Conservation (phyloP, 2,797 vertebrate species). For the Arctocebus calabarensis region DNA sequence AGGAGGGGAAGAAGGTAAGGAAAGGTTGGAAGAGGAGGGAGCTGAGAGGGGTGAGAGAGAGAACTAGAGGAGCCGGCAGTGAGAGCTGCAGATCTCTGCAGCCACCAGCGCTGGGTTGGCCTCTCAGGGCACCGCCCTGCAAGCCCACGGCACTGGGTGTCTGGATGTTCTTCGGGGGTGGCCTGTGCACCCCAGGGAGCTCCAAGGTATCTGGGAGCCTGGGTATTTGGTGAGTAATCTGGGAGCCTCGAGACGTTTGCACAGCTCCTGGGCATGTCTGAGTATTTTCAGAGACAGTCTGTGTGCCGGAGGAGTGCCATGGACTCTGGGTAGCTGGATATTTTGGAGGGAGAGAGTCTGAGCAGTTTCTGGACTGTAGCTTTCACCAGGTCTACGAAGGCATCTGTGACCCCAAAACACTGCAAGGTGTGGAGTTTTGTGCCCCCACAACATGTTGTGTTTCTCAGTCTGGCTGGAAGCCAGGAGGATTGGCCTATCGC, state of each 20-base stretch:
- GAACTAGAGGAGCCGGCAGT: rapidly evolving
- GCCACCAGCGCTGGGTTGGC: rapidly evolving
- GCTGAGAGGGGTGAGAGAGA: rapidly evolving
- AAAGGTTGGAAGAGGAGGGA: too few relatives aligned
- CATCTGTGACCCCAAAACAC: not conserved
- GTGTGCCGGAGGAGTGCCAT: rapidly evolving
- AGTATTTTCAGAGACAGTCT: not conserved
- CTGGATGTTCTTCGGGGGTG: too few relatives aligned
- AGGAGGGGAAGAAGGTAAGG: not conserved
- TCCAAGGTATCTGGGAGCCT: not conserved
- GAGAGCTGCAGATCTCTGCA: rapidly evolving
- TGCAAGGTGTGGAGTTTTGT: rapidly evolving
- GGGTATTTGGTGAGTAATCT: too few relatives aligned
- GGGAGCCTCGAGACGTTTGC: not conserved
- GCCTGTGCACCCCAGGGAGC: not conserved
- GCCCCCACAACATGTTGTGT: not conserved
- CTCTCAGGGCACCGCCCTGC: rapidly evolving
- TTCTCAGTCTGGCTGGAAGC: not conserved
- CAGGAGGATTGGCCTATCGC: rapidly evolving
- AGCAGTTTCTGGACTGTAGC: not conserved
- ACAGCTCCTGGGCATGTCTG: rapidly evolving
- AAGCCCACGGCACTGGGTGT: not conserved
- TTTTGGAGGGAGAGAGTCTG: not conserved
- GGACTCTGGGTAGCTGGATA: not conserved
- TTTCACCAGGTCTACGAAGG: not conserved